Evolutionary conservation across 2,797 vertebrate species (phyloP), one percentile per base, ranked within the genome.

Genomic region (Phoebastria nigripes): DNA sequence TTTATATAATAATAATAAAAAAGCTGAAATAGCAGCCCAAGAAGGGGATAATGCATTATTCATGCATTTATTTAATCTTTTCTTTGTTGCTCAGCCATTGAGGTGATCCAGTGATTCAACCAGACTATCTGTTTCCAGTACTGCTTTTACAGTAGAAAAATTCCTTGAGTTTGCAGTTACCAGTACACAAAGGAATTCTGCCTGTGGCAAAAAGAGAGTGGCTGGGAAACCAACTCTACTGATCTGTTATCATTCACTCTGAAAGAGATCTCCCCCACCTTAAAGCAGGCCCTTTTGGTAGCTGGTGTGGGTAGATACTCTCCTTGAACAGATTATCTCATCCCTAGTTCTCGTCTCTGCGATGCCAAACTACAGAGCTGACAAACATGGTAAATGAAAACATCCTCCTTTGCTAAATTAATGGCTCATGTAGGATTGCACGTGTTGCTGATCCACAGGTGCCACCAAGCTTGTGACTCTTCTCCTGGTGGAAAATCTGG

Each of bases 311-410:
- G 81, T 47, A 70, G 39, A 41, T 28, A 26, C 2, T 92, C 52
- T 84, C 39, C 62, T 66, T 4, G 7, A 82, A 72, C 21, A 78
- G 37, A 62, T 82, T 58, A 46, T 42, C 28, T 94, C 85, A 49
- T 15, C 18, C 37, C 67, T 87, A 22, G 25, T 66, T 42, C 56
- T 89, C 15, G 4, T 73, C 46, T 59, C 51, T 55, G 51, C 1
- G 9, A 71, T 81, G 79, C 63, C 25, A 44, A 93, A 74, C 22
- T 62, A n/a, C 28, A 62, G 59, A 82, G 67, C 74, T 90, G 78
- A 94, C 90, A 90, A 93, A 55, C 41, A 74, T 31, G 52, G 58
- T 79, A 85, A 65, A 42, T 47, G 28, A 79, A 94, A 95, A 86
- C 42, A 81, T 82, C 46, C 15, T 80, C 25, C 35, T 67, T 79